Evolutionary conservation across 2,797 vertebrate genomes (phyloP).

Genomic region (Borostomias antarcticus): DNA sequence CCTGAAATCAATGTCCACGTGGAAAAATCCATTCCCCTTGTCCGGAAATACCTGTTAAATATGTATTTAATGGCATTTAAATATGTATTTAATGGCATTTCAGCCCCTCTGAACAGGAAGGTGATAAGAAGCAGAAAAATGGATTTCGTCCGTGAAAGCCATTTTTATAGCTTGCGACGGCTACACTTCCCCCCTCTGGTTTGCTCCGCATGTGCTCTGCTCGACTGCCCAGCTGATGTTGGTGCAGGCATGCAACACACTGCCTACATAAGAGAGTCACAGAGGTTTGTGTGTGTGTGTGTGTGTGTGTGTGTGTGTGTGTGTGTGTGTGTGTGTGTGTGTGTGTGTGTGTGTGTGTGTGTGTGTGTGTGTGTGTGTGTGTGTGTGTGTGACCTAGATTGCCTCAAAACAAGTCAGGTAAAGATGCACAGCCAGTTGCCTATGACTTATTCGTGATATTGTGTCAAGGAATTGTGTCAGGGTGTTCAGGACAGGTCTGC

Average conservation of each 20-base stretch:
- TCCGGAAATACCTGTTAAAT: slow-evolving; percentile 41
- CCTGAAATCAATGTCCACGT: slow-evolving; percentile 40
- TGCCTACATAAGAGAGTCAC: slow-evolving; percentile 6
- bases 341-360: slow-evolving; percentile 18
- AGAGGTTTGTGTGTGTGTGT: too few relatives aligned
- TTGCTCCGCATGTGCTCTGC: slow-evolving; percentile 23
- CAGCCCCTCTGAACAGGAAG: slow-evolving; percentile 37
- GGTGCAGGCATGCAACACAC: slow-evolving; percentile 32
- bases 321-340: too few relatives aligned
- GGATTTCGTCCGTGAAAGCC: slow-evolving; percentile 52
- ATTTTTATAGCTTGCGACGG: slow-evolving; percentile 48
- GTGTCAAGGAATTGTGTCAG: slow-evolving; percentile 1
- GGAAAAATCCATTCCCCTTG: slow-evolving; percentile 35
- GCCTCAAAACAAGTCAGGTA: neutral
- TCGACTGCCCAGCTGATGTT: slow-evolving; percentile 45
- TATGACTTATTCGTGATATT: neutral
- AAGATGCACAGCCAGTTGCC: neutral
- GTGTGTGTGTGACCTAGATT: too few relatives aligned
- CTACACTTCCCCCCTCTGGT: slow-evolving; percentile 41
- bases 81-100: too few relatives aligned
- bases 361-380: too few relatives aligned
- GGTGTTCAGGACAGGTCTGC: neutral
- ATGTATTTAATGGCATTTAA: slow-evolving; percentile 55
- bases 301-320: too few relatives aligned
- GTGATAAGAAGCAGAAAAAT: slow-evolving; percentile 45